Evolutionary conservation across 2,797 vertebrate species (phyloP).

Genomic region (Sebastiscus albofasciatus): DNA sequence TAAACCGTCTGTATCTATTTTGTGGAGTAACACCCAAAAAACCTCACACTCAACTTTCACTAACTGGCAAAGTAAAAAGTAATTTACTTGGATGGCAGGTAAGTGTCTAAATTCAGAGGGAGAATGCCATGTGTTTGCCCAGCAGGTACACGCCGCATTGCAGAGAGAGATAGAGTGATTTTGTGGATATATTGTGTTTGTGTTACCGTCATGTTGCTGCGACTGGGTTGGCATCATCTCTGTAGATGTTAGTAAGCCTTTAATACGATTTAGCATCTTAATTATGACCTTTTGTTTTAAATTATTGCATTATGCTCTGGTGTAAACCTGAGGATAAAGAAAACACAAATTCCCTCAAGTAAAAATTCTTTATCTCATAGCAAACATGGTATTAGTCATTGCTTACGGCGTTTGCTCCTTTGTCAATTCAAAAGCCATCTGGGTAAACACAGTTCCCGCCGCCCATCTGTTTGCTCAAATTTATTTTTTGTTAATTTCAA

Average conservation of each 20-base stretch:
- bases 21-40: not conserved
- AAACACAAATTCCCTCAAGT: conserved; percentile 10
- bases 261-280: conserved; percentile 21
- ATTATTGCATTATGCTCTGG: not conserved
- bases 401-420: conserved; percentile 35
- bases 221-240: not conserved
- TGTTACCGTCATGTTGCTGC: not conserved
- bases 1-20: not conserved
- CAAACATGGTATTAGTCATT: conserved; percentile 29
- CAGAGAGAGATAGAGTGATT: not conserved
- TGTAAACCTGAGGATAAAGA: conserved; percentile 22
- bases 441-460: conserved; percentile 44
- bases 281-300: conserved; percentile 19
- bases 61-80: not conserved
- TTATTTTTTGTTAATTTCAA: conserved; percentile 33
- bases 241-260: conserved; percentile 23
- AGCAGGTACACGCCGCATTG: not conserved
- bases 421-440: conserved; percentile 46
- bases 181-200: not conserved
- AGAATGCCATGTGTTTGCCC: conserved; percentile 14
- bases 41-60: not conserved
- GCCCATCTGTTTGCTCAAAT: conserved; percentile 49
- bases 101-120: conserved; percentile 1
- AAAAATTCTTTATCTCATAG: conserved; percentile 11
- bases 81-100: not conserved